A percentile compares a stretch with the other conserved stretches of the same genome.
phyloP scores from a whole-genome alignment of 2,797 vertebrate species.

The Neosalanx taihuensis region DNA sequence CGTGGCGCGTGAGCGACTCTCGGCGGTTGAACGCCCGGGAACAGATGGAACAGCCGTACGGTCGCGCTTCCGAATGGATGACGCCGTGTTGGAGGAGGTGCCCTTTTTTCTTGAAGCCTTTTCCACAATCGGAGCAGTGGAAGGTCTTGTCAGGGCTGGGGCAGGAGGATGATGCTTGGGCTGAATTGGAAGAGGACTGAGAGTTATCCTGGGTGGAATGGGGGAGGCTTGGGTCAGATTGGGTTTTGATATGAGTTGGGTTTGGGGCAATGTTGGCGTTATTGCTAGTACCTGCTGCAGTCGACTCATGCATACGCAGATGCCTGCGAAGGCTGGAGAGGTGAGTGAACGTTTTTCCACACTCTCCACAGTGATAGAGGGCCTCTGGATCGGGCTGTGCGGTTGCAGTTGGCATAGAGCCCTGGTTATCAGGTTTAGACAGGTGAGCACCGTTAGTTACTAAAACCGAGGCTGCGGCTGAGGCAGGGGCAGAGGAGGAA shows the following conservation, averaged over 20 bases:
- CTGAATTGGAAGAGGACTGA: conserved; percentile 58
- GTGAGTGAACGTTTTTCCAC: conserved; percentile 90
- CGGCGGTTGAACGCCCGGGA: conserved; percentile 93
- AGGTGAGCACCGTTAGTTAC: conserved; percentile 77
- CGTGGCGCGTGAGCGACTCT: conserved; percentile 92
- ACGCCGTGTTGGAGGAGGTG: conserved; percentile 93
- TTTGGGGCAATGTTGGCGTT: conserved; percentile 70
- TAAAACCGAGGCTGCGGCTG: conserved; percentile 76
- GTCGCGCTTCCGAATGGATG: conserved; percentile 87
- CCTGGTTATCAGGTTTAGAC: conserved; percentile 73
- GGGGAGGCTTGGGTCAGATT: conserved; percentile 75
- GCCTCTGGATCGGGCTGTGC: conserved; percentile 74
- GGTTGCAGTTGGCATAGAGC: conserved; percentile 68
- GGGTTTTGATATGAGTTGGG: conserved; percentile 73
- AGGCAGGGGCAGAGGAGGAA: conserved; percentile 76
- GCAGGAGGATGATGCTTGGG: conserved; percentile 58
- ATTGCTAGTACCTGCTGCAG: conserved; percentile 78
- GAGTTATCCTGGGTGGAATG: conserved; percentile 78
- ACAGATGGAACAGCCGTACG: conserved; percentile 88
- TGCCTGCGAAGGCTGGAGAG: conserved; percentile 94
- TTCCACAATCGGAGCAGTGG: conserved; percentile 89
- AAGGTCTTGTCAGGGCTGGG: conserved; percentile 83
- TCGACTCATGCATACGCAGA: conserved; percentile 89
- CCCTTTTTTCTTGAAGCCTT: conserved; percentile 92
- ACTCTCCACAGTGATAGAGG: conserved; percentile 87